Base-by-base conservation (phyloP, 2,113 vertebrate species). In the Copsychus sechellarum region DNA sequence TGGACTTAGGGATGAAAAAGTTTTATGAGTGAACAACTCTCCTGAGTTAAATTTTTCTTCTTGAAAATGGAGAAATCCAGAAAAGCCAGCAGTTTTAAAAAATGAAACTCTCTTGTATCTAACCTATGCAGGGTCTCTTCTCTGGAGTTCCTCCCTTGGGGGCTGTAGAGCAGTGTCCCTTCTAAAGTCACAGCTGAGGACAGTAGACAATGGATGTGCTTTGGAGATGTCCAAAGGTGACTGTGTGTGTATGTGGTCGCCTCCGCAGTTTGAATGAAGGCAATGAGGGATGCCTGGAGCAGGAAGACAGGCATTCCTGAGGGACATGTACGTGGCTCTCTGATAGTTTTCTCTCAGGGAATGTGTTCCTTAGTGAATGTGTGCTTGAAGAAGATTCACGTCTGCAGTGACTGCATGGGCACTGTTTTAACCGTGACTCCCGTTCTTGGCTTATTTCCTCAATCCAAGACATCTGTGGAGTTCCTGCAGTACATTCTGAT, bases 341-440 rank as follows among this genome's bases (percentile, higher is more conserved):
- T 1, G 1, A 36, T 3, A 2, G 15, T 61, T 76, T 87, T 72
- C n/a, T 84, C 23, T 71, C 20, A 15, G 36, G 21, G 15, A 83
- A 38, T 0, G 0, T 21, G 28, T 57, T 60, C 57, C 28, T 72
- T 33, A 34, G 22, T n/a, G 24, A 62, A 62, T 8, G 38, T 8
- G 7, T 21, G 11, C 61, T 78, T 74, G 48, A 73, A 79, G 51
- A 64, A 9, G n/a, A 48, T 31, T 90, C 13, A 34, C 0, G 31
- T 60, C 61, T 16, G 2, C 60, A n/a, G 40, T 56, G 19, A 48
- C 22, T 62, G 8, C 25, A 69, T 33, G 20, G 28, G 24, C 11
- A 11, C 83, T 1, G 2, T 64, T 77, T 58, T 73, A 88, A 42
- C 43, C 1, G 1, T 29, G 20, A 29, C 17, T 82, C 17, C 16